Conservation (phyloP, 2,113 vertebrate species). For the Galbula dea region DNA sequence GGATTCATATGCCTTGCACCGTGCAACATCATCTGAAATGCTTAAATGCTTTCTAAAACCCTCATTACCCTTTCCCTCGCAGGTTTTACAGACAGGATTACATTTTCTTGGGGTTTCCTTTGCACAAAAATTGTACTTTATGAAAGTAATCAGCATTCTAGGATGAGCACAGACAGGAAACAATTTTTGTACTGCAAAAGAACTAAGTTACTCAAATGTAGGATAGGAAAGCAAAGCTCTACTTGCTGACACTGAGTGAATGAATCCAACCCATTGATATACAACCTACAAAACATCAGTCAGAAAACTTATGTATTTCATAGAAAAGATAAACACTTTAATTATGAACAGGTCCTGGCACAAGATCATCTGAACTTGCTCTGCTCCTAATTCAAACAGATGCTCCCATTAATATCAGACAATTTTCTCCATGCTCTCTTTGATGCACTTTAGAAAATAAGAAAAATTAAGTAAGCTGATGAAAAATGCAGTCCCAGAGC, state of each 20-base stretch:
- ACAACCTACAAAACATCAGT: neutral
- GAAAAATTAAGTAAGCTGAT: neutral
- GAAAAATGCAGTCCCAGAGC: neutral
- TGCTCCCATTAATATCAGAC: neutral
- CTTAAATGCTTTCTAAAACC: neutral
- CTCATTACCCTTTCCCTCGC: neutral
- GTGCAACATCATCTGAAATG: neutral
- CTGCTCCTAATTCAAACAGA: neutral
- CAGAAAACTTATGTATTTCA: neutral
- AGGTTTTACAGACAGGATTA: neutral
- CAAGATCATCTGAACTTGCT: neutral
- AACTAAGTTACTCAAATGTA: neutral
- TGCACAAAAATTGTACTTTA: neutral
- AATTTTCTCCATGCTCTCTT: neutral
- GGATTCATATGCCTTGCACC: neutral
- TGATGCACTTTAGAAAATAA: neutral
- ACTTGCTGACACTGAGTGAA: neutral
- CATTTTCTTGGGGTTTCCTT: neutral
- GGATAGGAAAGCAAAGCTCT: neutral
- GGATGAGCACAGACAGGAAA: neutral
- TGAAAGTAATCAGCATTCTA: neutral
- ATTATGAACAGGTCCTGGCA: neutral
- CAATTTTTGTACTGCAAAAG: neutral
- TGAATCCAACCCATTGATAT: fast-evolving
- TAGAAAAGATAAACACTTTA: neutral